phyloP scores from a whole-genome alignment of 2,888 invertebrate species.

The Spodoptera exigua region DNA sequence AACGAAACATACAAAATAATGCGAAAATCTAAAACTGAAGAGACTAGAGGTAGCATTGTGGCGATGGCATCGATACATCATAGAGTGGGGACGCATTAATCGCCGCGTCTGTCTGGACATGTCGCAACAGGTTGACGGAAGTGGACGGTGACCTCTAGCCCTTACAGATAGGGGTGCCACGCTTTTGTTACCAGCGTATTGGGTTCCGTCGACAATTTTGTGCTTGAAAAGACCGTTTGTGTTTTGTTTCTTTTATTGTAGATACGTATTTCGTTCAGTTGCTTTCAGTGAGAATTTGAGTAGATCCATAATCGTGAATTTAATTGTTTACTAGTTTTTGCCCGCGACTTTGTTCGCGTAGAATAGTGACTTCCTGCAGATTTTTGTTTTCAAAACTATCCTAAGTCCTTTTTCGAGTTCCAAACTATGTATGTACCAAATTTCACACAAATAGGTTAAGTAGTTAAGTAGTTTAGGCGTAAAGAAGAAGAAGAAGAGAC shows the following conservation, averaged over 20 bases:
- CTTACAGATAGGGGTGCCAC: slow-evolving; percentile 26
- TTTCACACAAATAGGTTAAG: too few species aligned
- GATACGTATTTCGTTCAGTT: too few species aligned
- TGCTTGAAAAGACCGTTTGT: not conserved
- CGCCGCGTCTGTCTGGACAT: slow-evolving; percentile 39
- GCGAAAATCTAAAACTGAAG: slow-evolving; percentile 10
- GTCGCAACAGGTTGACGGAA: slow-evolving; percentile 60
- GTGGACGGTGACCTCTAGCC: slow-evolving; percentile 36
- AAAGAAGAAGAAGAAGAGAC: too few species aligned
- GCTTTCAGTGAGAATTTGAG: too few species aligned
- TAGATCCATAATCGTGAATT: too few species aligned
- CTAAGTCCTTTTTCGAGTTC: too few species aligned
- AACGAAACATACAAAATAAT: not conserved
- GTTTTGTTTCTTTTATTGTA: not conserved
- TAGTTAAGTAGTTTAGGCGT: too few species aligned
- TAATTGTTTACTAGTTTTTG: too few species aligned
- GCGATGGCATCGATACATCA: slow-evolving; percentile 50
- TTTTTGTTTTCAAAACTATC: too few species aligned
- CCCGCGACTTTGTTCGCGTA: too few species aligned
- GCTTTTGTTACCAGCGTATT: not conserved
- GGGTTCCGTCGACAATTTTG: not conserved
- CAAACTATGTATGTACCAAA: too few species aligned
- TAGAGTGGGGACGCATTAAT: slow-evolving; percentile 57
- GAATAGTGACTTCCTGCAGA: too few species aligned
- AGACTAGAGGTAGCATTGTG: slow-evolving; percentile 22